A percentile compares a stretch with the other conserved stretches of the same genome.
phyloP scores from a whole-genome alignment of 2,797 vertebrate genomes.

The Xenopus petersii region DNA sequence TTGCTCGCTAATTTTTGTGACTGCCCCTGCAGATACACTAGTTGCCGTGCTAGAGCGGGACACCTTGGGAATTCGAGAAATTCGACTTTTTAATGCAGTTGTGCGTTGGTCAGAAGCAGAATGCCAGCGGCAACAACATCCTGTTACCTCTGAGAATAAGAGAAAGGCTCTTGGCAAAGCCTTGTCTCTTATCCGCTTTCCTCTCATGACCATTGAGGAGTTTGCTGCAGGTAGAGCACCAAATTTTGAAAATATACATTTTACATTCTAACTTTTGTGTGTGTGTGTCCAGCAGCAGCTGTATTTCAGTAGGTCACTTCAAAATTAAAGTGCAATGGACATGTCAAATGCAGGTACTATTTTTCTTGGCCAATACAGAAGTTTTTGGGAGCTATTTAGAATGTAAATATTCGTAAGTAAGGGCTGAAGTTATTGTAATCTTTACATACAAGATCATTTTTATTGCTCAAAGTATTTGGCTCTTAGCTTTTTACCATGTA shows the following conservation, averaged over 20 bases:
- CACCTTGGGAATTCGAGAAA: slow-evolving; percentile 92
- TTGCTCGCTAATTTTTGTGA: too few species aligned
- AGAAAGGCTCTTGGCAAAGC: slow-evolving; percentile 89
- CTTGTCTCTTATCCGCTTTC: slow-evolving; percentile 91
- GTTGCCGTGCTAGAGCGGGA: slow-evolving; percentile 92
- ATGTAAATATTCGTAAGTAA: not conserved
- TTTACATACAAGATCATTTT: not conserved
- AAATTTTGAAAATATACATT: too few species aligned
- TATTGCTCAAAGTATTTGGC: not conserved
- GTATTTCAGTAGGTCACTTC: too few species aligned
- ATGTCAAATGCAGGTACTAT: too few species aligned
- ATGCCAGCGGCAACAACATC: slow-evolving; percentile 90
- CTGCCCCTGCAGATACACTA: slow-evolving; percentile 78
- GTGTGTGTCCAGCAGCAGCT: too few species aligned
- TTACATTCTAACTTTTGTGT: too few species aligned
- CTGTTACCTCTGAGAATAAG: slow-evolving; percentile 87
- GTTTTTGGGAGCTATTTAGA: not conserved
- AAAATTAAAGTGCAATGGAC: too few species aligned
- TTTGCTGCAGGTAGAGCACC: slow-evolving; percentile 84
- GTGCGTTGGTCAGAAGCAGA: slow-evolving; percentile 95
- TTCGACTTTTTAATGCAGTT: slow-evolving; percentile 88
- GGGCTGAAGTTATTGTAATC: not conserved
- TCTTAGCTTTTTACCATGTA: not conserved
- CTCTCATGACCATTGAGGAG: slow-evolving; percentile 96
- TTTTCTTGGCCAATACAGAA: too few species aligned